phyloP scores from a whole-genome alignment of 2,113 vertebrate species.

The Gallinago undulata region DNA sequence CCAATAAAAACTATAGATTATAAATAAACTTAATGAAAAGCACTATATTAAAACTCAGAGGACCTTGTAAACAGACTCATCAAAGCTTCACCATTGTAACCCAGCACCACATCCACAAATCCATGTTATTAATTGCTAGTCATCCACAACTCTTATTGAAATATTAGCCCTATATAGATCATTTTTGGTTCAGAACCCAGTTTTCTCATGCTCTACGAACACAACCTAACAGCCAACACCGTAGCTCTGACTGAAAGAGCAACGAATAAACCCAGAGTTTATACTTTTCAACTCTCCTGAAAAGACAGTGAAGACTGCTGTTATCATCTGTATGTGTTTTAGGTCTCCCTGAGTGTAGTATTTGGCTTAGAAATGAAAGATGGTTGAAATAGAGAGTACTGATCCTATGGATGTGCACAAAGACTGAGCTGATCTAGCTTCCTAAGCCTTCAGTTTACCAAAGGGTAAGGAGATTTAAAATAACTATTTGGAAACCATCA shows the following conservation, averaged over 20 bases:
- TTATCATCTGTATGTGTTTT: background rate
- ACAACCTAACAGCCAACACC: background rate
- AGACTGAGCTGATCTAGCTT: background rate
- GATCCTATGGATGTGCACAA: background rate
- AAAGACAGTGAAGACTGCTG: background rate
- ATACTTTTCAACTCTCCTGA: background rate
- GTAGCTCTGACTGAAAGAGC: background rate
- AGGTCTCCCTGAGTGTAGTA: background rate
- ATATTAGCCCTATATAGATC: background rate
- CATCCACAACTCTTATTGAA: constrained; percentile 17
- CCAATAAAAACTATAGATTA: constrained; percentile 58
- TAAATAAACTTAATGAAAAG: constrained; percentile 58
- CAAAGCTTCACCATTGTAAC: constrained; percentile 9
- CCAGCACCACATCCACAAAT: constrained; percentile 5
- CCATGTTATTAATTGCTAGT: constrained; percentile 9
- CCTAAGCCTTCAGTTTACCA: background rate
- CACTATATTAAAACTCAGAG: constrained; percentile 38
- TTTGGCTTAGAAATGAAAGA: background rate
- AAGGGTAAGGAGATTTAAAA: background rate
- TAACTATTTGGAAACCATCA: background rate
- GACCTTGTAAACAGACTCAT: constrained; percentile 33
- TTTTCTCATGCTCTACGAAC: constrained; percentile 4
- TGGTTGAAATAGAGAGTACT: background rate
- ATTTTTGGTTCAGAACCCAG: constrained; percentile 5
- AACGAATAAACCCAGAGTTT: background rate